These are phyloP conservation scores for Forbesichthys agassizii DNA, from an alignment of 2,113 vertebrate species.

Conservation along the genomic window DNA sequence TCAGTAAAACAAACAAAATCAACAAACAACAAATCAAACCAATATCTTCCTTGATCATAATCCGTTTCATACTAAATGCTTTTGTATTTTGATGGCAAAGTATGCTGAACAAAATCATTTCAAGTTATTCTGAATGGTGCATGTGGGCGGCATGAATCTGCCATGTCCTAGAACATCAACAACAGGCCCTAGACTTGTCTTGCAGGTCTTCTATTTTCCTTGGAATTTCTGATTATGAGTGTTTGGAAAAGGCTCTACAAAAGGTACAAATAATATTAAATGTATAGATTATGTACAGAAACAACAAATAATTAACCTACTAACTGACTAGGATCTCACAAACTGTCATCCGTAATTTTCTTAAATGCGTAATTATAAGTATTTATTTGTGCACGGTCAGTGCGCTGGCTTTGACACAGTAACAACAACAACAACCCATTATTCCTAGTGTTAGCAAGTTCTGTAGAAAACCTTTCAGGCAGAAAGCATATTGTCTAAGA, in stretches of 20 bases:
- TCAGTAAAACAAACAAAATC: slow-evolving; percentile 61
- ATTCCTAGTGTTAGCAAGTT: slow-evolving; percentile 50
- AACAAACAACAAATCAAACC: slow-evolving; percentile 45
- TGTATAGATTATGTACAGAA: background rate
- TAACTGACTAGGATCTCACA: slow-evolving; percentile 2
- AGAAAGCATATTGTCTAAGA: slow-evolving; percentile 53
- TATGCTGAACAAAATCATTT: slow-evolving; percentile 67
- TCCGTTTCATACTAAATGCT: slow-evolving; percentile 33
- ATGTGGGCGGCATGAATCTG: slow-evolving; percentile 68
- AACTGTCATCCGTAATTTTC: slow-evolving; percentile 9
- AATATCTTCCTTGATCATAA: slow-evolving; percentile 19
- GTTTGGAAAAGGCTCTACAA: slow-evolving; percentile 2
- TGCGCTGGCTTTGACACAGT: slow-evolving; percentile 46
- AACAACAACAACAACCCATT: slow-evolving; percentile 69
- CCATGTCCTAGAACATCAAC: slow-evolving; percentile 60
- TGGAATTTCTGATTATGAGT: slow-evolving; percentile 4
- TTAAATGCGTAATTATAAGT: slow-evolving; percentile 21
- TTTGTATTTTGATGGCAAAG: slow-evolving; percentile 34
- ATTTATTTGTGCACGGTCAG: slow-evolving; percentile 61
- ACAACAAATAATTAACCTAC: background rate
- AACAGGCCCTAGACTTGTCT: slow-evolving; percentile 30
- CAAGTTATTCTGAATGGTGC: slow-evolving; percentile 46
- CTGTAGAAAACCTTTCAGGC: slow-evolving; percentile 58
- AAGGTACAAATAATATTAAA: background rate
- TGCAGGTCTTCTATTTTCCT: slow-evolving; percentile 12